These are phyloP conservation scores for Proterorhinus semilunaris DNA, from an alignment of 2,113 vertebrate genomes.

Conservation along the genomic window DNA sequence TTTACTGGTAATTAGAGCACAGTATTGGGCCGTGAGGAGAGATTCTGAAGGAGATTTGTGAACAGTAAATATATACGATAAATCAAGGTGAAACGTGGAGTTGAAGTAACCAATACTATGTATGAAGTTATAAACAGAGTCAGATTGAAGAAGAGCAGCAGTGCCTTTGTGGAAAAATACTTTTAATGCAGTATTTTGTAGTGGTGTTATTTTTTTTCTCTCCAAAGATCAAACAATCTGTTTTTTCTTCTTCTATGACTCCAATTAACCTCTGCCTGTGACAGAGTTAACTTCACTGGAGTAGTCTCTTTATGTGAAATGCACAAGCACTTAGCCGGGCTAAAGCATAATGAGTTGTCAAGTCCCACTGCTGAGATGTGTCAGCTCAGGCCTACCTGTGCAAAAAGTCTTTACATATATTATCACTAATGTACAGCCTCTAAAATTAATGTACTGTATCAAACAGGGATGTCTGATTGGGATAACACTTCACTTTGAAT, in stretches of 20 bases:
- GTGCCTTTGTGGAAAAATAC: too few species aligned
- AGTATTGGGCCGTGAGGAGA: slow-evolving; percentile 37
- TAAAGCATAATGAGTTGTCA: neutral
- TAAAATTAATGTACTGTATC: neutral
- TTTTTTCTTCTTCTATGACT: neutral
- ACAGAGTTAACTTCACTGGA: neutral
- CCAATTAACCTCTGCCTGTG: slow-evolving; percentile 2
- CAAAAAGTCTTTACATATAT: neutral
- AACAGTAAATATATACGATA: too few species aligned
- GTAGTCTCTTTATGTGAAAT: neutral
- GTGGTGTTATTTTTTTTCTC: too few species aligned
- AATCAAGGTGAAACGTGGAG: too few species aligned
- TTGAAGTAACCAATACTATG: too few species aligned
- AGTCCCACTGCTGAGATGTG: neutral
- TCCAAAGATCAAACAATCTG: neutral
- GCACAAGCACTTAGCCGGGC: neutral
- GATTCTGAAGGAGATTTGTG: slow-evolving; percentile 49
- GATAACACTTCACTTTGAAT: neutral
- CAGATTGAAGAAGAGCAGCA: too few species aligned
- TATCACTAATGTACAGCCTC: neutral
- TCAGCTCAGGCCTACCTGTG: neutral
- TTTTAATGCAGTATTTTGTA: too few species aligned
- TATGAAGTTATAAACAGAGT: too few species aligned
- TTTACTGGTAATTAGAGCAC: slow-evolving; percentile 47
- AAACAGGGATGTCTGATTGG: neutral